A percentile compares a stretch with the other conserved stretches of the same genome.
Evolutionary conservation across 2,888 invertebrate genomes (phyloP).

Genomic region (Bombylius major): DNA sequence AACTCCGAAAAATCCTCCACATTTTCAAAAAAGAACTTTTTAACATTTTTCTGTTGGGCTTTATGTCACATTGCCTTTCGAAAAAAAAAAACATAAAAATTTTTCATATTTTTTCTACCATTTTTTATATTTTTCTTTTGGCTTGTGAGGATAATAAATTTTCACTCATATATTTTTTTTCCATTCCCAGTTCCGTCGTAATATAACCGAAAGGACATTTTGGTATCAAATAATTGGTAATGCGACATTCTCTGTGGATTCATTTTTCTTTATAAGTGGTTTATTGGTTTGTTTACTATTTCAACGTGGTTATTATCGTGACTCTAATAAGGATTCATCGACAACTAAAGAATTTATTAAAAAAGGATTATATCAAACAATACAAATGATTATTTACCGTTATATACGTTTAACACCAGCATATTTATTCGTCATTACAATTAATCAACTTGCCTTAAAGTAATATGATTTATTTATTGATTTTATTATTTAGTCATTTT

Average conservation of each 20-base stretch:
- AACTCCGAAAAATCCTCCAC: too few relatives aligned
- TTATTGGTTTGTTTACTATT: slow-evolving; percentile 60
- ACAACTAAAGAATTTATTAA: slow-evolving; percentile 19
- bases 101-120: too few relatives aligned
- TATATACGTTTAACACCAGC: slow-evolving; percentile 66
- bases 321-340: not conserved
- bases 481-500: not conserved
- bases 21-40: too few relatives aligned
- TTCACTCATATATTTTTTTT: not conserved
- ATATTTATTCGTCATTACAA: slow-evolving; percentile 64
- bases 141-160: too few relatives aligned
- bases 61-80: too few relatives aligned
- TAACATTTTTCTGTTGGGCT: too few relatives aligned
- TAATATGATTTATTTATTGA: slow-evolving; percentile 14
- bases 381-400: slow-evolving; percentile 43
- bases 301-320: slow-evolving; percentile 41
- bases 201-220: slow-evolving; percentile 60
- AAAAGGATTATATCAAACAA: slow-evolving; percentile 21
- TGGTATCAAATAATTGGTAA: slow-evolving; percentile 74
- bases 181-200: slow-evolving; percentile 48
- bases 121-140: too few relatives aligned
- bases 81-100: too few relatives aligned
- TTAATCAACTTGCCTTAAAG: slow-evolving; percentile 55
- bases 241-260: slow-evolving; percentile 75
- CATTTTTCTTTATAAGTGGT: slow-evolving; percentile 79